Base-by-base conservation (phyloP, 1,140 invertebrate genomes). In the Drosophila auraria region DNA sequence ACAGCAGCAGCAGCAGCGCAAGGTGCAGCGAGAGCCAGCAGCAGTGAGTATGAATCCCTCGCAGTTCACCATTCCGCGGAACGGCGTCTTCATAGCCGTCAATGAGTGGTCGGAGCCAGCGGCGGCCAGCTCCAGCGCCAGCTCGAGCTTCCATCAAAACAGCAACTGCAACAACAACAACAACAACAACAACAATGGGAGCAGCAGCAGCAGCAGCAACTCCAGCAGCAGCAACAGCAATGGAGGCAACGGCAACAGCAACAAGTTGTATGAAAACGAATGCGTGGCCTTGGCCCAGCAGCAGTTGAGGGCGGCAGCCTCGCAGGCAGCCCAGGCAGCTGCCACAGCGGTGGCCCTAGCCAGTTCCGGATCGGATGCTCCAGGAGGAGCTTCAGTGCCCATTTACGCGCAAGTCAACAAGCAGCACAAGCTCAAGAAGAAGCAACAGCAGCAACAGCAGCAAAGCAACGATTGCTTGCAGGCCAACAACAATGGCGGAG, bases 371-470 rank as follows among this genome's bases (percentile, higher is more conserved):
- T 27, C 7, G 66, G 54, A 57, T n/a, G 3, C 44, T 53, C 14
- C 25, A 61, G 27, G 23, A 15, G 14, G 53, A 54, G 20, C 40
- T 20, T 30, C 71, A 51, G 76, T 90, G 23, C 91, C 92, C 7
- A 90, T 93, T 11, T 93, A 93, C 69, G 92, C 92, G 12, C 84
- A 93, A 57, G 91, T 93, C 5, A 93, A 93, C 70, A 93, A 93
- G 64, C 84, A 91, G 60, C 91, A 93, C 65, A 93, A 93, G 68
- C 59, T 82, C 40, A 92, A 91, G 45, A 92, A 92, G 61, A 76
- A 74, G 78, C 60, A 80, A 56, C 68, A 72, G 12, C 66, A 59
- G n/a, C 60, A 59, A 25, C 60, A 51, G 15, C 40, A 44, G 2
- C 45, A 56, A 23, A 44, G 51, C 27, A 36, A 15, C 30, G 47